phyloP scores from a whole-genome alignment of 2,113 vertebrate species.

The Caranx ignobilis region DNA sequence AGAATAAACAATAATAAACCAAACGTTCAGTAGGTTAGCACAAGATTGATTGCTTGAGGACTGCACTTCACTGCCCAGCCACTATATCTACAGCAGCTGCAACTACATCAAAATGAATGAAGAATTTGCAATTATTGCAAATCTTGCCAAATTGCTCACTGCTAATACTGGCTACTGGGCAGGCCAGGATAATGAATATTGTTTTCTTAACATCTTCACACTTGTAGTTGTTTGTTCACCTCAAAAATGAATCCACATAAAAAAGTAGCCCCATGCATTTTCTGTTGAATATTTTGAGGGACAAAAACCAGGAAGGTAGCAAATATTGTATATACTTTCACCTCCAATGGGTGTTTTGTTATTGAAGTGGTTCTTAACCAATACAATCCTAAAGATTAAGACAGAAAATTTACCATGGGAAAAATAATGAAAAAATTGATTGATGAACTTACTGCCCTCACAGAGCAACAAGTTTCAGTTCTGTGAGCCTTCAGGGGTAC shows the following conservation, averaged over 20 bases:
- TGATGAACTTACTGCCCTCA: constrained; percentile 9
- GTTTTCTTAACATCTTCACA: not conserved
- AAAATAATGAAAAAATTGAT: not conserved
- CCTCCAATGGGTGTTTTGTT: not conserved
- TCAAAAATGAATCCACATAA: not conserved
- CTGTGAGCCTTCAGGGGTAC: constrained; percentile 16
- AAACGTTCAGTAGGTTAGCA: not conserved
- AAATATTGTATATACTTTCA: not conserved
- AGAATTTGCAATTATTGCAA: not conserved
- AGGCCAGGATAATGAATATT: not conserved
- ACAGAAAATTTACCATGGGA: not conserved
- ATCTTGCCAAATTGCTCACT: not conserved
- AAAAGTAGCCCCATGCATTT: not conserved
- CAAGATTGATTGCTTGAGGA: not conserved
- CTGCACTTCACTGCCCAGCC: too few species aligned
- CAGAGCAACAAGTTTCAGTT: constrained; percentile 11
- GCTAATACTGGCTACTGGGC: not conserved
- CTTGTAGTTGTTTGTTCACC: not conserved
- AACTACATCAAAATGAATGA: not conserved
- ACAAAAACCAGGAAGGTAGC: not conserved
- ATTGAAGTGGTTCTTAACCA: not conserved
- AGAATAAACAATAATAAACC: not conserved
- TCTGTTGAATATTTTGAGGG: not conserved
- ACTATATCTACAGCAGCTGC: not conserved
- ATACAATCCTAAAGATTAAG: not conserved